These are phyloP conservation scores for Drosophila cognata DNA, from an alignment of 2,888 invertebrate genomes.

Conservation along the genomic window DNA sequence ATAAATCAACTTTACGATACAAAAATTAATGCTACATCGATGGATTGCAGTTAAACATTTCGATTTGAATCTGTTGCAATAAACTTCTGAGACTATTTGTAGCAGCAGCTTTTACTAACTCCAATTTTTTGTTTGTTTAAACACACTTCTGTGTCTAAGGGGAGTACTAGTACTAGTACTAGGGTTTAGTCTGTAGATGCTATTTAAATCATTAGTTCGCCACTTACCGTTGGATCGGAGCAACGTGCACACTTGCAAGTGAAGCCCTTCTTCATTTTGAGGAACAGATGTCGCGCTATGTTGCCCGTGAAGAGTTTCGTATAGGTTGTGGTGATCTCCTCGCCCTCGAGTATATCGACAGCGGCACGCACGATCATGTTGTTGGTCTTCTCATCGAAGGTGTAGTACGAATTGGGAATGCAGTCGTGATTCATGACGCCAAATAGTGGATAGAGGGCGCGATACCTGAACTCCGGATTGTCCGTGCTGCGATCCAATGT, in stretches of 20 bases:
- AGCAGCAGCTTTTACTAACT: too few species aligned
- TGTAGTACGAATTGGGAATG: conserved; percentile 90
- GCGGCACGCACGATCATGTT: conserved; percentile 88
- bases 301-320: conserved; percentile 90
- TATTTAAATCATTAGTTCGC: background rate
- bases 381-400: conserved; percentile 87
- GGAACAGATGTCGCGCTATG: conserved; percentile 87
- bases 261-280: conserved; percentile 89
- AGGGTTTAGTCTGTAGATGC: accelerated
- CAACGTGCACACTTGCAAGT: conserved; percentile 89
- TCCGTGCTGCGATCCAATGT: conserved; percentile 79
- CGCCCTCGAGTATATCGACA: conserved; percentile 87
- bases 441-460: conserved; percentile 89
- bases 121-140: too few species aligned
- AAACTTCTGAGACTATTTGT: background rate
- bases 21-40: background rate
- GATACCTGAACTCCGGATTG: conserved; percentile 85
- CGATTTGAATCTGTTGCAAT: background rate
- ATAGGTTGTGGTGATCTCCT: conserved; percentile 89
- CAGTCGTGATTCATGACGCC: conserved; percentile 91
- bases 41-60: background rate
- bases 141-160: too few species aligned
- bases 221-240: conserved; percentile 88
- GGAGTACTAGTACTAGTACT: background rate
- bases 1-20: background rate